Base-by-base conservation (phyloP, 2,113 vertebrate genomes). In the Chrysochloris asiatica region DNA sequence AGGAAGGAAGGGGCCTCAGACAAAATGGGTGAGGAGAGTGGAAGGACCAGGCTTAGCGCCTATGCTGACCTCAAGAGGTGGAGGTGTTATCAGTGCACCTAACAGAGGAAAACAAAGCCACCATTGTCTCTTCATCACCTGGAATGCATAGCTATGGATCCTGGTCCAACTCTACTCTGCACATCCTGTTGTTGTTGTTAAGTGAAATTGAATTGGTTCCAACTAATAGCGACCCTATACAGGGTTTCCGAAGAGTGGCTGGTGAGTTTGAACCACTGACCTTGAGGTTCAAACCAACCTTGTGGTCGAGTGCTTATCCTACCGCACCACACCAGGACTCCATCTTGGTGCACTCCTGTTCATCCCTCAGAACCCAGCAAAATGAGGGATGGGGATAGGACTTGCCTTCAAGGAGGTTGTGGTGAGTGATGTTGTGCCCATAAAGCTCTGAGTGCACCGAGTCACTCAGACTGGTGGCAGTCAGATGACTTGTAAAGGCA, bases 331-430 rank as follows among this genome's bases (percentile, higher is more conserved):
- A n/a, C n/a, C n/a, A n/a, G n/a, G n/a, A n/a, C n/a, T 24, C 75
- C 36, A 3, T 36, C 47, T 38, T 24, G 21, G 43, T 1, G 26
- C 8, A 14, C 30, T 54, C 86, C 48, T 65, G 61, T 36, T 69
- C 28, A 43, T 22, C n/a, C 76, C 36, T 90, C n/a, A 76, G 86
- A 90, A 80, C 22, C 79, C 76, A 86, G 52, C 12, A 86, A 79
- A 21, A 17, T 9, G 4, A 22, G 50, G 11, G 6, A 12, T 16
- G 22, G 4, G 82, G 43, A 59, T 14, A 75, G 71, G 28, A 8
- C 43, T 33, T 73, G 41, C 41, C 72, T 19, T 65, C 41, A 17
- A 8, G 71, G 45, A 82, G 61, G 48, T n/a, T 0, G 0, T 72
- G 56, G 48, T 4, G 28, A 52, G 6, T 19, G 33, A 59, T 59